Base-by-base conservation (phyloP, 2,797 vertebrate species). In the Hydrocynus forskahlii region DNA sequence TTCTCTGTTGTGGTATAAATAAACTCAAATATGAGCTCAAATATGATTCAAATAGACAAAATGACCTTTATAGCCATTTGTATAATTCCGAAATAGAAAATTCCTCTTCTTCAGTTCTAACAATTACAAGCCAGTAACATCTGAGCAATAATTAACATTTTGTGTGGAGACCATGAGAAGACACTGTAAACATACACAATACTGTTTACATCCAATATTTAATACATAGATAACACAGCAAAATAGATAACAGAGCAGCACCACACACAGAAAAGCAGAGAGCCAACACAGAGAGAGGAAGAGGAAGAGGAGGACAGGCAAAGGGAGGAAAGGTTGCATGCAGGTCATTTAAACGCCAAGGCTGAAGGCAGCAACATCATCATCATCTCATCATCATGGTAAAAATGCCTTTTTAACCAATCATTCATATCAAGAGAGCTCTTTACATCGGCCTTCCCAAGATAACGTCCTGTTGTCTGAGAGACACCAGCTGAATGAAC, bases 301-400 rank as follows among this genome's bases (percentile, higher is more conserved):
- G 86, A 88, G 74, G 83, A 66, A 89, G 83, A 88, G 89, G 68
- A 78, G 81, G 87, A 87, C 81, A 86, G 83, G 86, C 81, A 82
- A 73, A 83, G 84, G 81, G 83, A 78, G 81, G 84, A 81, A 79
- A 78, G 78, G 81, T 90, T 85, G 87, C 95, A 95, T 96, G 95
- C 95, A 95, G 88, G 90, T 92, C 90, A 95, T 94, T 95, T 95
- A 95, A 95, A 96, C 94, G 90, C 94, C 95, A 96, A 95, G 94
- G 93, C 95, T 96, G 94, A 95, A 93, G 86, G 89, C 92, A 93
- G 83, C 86, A 86, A 90, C 89, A 92, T 90, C 89, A 92, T 92
- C 89, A 91, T 90, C 87, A 82, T 87, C 86, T 87, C 87, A 88
- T 79, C 10, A 76, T 88, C 86, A 91, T 86, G 86, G 88, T 88